Base-by-base conservation (phyloP, 2,113 vertebrate genomes). In the Benitochromis conjunctus region DNA sequence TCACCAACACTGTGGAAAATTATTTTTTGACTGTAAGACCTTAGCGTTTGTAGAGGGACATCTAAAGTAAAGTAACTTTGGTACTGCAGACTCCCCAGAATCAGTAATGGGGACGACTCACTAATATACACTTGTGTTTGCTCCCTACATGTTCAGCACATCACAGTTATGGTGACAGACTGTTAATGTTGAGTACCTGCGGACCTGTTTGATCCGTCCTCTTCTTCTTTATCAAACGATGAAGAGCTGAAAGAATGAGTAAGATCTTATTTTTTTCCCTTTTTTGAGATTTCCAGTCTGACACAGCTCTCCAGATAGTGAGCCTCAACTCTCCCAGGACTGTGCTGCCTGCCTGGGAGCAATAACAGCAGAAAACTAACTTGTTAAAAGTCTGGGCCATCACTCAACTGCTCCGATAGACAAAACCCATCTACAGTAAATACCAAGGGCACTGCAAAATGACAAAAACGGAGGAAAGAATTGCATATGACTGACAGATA, bases 331-430 rank as follows among this genome's bases (percentile, higher is more conserved):
- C 92, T 93, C 88, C 48, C 85, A 80, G 88, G 93, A 93, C 89
- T 29, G 71, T 7, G 31, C 11, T 1, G 5, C 14, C 84, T 80
- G 90, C 51, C 89, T 89, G 87, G 85, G 88, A 91, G 90, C 90
- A 94, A 92, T 92, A 94, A 94, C 88, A 80, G 89, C 83, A 86
- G 88, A 92, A 87, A 93, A 91, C 24, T 19, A 74, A 74, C 69
- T 74, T 91, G 92, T 93, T 95, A 95, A 94, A 92, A 92, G 81
- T 94, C 86, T 81, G 18, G 80, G 58, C 91, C 94, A 93, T 95
- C 93, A 90, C 78, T 95, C 94, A 89, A 86, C 79, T 21, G 34
- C 79, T 86, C 88, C 89, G 91, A 92, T 83, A 83, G 88, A 93
- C 86, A 91, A 92, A 93, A 82, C 86, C 91, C 80, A 91, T 94